phyloP scores from a whole-genome alignment of 2,797 vertebrate species.

The Gallinago solitaria region DNA sequence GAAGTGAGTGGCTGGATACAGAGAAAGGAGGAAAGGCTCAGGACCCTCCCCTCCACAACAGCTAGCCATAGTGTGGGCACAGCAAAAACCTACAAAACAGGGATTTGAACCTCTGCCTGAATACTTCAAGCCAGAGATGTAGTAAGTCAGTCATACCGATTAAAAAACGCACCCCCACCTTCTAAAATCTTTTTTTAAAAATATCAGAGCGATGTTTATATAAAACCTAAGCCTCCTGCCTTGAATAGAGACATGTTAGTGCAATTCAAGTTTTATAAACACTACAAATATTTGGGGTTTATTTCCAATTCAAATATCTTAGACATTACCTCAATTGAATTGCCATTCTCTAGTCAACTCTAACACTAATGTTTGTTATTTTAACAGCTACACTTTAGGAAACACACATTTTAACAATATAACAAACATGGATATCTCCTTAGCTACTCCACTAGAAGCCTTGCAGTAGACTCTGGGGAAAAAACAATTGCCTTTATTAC shows the following conservation, averaged over 20 bases:
- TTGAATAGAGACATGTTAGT: background rate
- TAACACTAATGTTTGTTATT: slow-evolving; percentile 29
- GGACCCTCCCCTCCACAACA: background rate
- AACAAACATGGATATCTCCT: background rate
- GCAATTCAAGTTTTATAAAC: background rate
- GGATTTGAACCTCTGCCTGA: background rate
- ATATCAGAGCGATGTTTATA: background rate
- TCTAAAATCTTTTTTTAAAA: background rate
- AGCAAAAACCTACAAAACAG: background rate
- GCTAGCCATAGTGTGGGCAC: background rate
- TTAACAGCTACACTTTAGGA: slow-evolving; percentile 46
- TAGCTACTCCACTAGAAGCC: slow-evolving; percentile 16
- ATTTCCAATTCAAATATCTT: slow-evolving; percentile 14
- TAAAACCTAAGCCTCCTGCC: background rate
- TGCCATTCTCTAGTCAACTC: slow-evolving; percentile 27
- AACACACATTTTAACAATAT: slow-evolving; percentile 4
- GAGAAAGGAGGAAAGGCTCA: background rate
- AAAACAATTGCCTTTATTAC: slow-evolving; percentile 60
- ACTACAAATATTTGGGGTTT: background rate
- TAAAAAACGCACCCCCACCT: background rate
- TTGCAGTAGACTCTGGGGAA: slow-evolving; percentile 37
- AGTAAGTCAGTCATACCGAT: background rate
- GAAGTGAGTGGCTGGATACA: background rate
- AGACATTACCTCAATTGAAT: background rate
- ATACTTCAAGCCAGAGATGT: background rate